Evolutionary conservation across 2,888 invertebrate species (phyloP), one percentile per base, ranked within the genome.

Genomic region (Crossocerus cetratus): DNA sequence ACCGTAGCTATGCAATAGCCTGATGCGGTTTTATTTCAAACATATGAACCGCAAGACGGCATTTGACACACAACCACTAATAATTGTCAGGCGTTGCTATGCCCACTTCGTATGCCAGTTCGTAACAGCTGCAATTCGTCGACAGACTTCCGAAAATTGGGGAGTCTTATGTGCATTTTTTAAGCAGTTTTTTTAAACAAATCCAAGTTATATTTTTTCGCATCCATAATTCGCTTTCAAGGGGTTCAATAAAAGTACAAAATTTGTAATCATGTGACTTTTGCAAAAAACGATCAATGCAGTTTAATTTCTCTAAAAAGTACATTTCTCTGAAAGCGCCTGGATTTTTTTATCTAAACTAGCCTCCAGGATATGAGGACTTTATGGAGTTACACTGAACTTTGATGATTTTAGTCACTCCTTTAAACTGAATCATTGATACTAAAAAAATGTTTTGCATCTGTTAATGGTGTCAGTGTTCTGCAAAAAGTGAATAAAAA

Each of bases 381-480:
- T 44, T 65, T n/a, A 58, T 68, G 67, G 44, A 56, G 62, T 68
- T 68, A 68, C 56, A 61, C 62, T 61, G 56, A 69, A 55, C 23
- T 69, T 63, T 57, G 11, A 63, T 69, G 56, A 67, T 63, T 62
- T 58, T 63, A 58, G 63, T 65, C 62, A 66, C 63, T 0, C 43
- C 66, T 62, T 62, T n/a, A 66, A 62, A 66, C 82, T 91, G 72
- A 90, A 90, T 58, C 63, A 58, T 55, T 43, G 63, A 57, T 69
- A 63, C 44, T 64, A 57, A 57, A 68, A 69, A 53, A 59, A 60
- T 63, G 23, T 69, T 54, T 65, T 69, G 60, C 60, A 65, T 69
- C 69, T 45, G 55, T 64, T 59, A n/a, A 65, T 69, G 44, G 63
- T 69, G 63, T 59, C 22, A 69, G 53, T 23, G 63, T 62, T 49